phyloP scores from a whole-genome alignment of 1,140 invertebrate genomes.

The Hyles euphorbiae region DNA sequence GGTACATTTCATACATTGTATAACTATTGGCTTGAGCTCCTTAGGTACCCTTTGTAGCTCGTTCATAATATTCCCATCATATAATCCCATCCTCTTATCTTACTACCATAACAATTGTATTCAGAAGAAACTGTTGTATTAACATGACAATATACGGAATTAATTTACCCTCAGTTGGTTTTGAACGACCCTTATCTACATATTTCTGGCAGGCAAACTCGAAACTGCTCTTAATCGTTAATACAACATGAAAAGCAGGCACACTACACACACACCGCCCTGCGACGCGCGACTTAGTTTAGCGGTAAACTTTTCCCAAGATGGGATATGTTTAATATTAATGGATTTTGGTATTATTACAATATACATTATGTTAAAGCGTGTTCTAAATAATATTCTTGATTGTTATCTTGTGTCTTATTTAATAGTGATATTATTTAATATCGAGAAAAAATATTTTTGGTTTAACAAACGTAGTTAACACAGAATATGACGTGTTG shows the following conservation, averaged over 20 bases:
- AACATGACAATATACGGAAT: slow-evolving; percentile 50
- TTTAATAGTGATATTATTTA: no score
- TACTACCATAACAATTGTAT: slow-evolving; percentile 11
- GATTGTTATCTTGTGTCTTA: no score
- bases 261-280: background rate
- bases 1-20: no score
- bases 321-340: background rate
- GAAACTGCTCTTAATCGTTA: slow-evolving; percentile 53
- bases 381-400: no score
- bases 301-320: background rate
- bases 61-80: no score
- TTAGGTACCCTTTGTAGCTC: no score
- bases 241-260: slow-evolving; percentile 34
- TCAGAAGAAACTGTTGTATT: slow-evolving; percentile 28
- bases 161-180: slow-evolving; percentile 33
- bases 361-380: background rate
- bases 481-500: no score
- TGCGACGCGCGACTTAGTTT: background rate
- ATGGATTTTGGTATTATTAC: background rate
- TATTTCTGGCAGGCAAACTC: slow-evolving; percentile 43
- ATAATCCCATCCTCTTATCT: background rate
- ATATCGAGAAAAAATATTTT: no score
- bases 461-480: no score
- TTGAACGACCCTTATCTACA: slow-evolving; percentile 41
- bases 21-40: no score